These are phyloP conservation scores for Geophilus truncorum DNA, from an alignment of 2,888 invertebrate species.

Conservation along the genomic window DNA sequence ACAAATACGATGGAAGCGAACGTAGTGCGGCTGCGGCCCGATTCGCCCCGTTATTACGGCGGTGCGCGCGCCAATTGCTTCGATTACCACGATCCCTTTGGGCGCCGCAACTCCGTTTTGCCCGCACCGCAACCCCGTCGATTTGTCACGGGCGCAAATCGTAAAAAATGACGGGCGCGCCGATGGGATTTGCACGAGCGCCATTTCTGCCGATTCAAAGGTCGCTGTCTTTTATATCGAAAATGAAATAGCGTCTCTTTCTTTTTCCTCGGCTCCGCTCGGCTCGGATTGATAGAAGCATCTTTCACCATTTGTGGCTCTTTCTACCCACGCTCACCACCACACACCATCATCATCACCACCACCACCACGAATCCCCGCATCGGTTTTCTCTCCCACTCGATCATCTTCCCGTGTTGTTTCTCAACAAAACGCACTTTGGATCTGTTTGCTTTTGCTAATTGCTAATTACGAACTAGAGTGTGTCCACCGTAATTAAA, in stretches of 20 bases:
- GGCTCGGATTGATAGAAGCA: background rate
- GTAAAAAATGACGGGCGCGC: background rate
- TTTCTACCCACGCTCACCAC: no score
- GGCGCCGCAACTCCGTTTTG: background rate
- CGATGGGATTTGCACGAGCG: background rate
- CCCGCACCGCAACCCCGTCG: background rate
- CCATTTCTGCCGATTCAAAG: background rate
- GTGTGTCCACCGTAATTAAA: background rate
- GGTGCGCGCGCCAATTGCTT: constrained; percentile 3
- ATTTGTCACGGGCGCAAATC: background rate
- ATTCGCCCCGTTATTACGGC: no score
- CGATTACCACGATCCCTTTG: background rate
- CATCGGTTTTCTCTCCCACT: no score
- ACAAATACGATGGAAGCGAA: background rate
- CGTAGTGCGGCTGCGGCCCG: no score
- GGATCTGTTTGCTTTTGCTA: background rate
- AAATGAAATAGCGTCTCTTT: background rate
- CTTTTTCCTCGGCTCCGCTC: background rate
- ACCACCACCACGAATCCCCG: no score
- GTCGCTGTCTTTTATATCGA: background rate
- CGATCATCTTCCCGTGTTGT: no score
- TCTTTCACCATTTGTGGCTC: background rate
- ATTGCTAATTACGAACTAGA: background rate
- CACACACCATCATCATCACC: no score
- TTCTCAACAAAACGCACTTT: no score